Evolutionary conservation across 2,113 vertebrate genomes (phyloP).

Genomic region (Scomber japonicus): DNA sequence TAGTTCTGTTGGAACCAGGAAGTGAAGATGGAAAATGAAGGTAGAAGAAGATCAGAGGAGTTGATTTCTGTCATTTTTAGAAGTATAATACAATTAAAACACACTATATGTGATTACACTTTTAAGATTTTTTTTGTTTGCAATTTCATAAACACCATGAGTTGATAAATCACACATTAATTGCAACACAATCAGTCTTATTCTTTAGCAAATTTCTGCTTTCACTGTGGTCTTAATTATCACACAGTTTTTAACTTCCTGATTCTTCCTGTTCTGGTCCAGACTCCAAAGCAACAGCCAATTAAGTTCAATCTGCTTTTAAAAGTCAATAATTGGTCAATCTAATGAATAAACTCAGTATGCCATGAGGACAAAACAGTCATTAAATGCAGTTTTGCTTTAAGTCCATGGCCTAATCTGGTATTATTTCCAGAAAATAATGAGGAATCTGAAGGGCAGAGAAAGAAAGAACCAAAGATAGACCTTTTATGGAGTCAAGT

Average conservation of each 20-base stretch:
- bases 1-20: too few species aligned
- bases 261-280: neutral
- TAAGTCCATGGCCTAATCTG: conserved; percentile 1
- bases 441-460: neutral
- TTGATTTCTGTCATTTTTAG: too few species aligned
- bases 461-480: neutral
- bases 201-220: neutral
- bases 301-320: conserved; percentile 27
- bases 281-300: conserved; percentile 5
- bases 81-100: too few species aligned
- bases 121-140: too few species aligned
- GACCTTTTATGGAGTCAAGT: conserved; percentile 18
- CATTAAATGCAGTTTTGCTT: conserved; percentile 11
- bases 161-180: neutral
- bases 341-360: conserved; percentile 4
- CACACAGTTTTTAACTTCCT: neutral
- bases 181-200: neutral
- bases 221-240: neutral
- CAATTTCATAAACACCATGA: too few species aligned
- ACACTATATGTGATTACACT: too few species aligned
- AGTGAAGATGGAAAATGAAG: too few species aligned
- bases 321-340: conserved; percentile 25
- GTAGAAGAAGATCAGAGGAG: too few species aligned
- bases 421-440: neutral
- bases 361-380: conserved; percentile 5